phyloP scores from a whole-genome alignment of 2,113 vertebrate genomes.

The Dunckerocampus dactyliophorus region DNA sequence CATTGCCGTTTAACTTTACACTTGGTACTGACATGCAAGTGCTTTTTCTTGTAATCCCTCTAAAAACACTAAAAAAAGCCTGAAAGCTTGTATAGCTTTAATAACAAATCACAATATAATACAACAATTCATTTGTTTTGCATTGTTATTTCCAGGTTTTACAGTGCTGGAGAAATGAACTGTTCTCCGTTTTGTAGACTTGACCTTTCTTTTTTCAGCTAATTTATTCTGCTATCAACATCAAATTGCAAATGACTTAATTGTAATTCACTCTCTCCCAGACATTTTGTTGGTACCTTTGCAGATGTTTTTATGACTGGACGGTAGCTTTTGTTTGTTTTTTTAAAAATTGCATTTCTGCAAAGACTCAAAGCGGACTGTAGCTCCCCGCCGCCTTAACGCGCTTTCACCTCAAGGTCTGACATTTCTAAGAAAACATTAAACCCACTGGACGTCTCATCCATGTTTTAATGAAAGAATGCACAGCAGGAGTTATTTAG shows the following conservation, averaged over 20 bases:
- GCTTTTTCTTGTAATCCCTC: too few relatives aligned
- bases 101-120: not conserved
- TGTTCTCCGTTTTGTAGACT: too few relatives aligned
- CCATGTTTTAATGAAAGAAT: slow-evolving; percentile 8
- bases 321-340: not conserved
- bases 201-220: not conserved
- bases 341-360: not conserved
- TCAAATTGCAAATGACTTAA: not conserved
- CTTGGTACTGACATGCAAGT: not conserved
- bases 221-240: not conserved
- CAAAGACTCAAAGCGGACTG: not conserved
- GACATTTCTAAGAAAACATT: not conserved
- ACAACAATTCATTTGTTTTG: not conserved
- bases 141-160: not conserved
- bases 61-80: not conserved
- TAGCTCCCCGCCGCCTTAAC: not conserved
- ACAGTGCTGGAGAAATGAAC: too few relatives aligned
- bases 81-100: not conserved
- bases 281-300: not conserved
- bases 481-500: slow-evolving; percentile 43
- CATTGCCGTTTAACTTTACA: not conserved
- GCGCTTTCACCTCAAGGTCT: not conserved
- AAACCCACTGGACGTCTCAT: slow-evolving; percentile 12
- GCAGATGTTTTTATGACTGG: not conserved
- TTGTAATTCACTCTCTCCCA: not conserved